phyloP scores from a whole-genome alignment of 2,797 vertebrate species.

The Cossypha polioptera region DNA sequence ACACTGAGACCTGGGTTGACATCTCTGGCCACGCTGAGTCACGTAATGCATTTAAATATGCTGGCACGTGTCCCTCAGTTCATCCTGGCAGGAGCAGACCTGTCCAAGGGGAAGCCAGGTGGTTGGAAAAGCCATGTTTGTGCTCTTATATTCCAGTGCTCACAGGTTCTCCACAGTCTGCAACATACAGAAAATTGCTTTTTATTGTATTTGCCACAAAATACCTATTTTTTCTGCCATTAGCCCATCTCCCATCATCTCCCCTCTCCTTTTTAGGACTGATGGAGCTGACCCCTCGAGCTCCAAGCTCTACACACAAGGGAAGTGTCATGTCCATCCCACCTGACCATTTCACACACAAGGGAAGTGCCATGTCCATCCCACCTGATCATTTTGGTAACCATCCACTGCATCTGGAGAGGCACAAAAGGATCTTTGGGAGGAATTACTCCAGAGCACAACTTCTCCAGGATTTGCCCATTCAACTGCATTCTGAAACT shows the following conservation, averaged over 20 bases:
- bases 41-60: accelerated
- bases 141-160: not conserved
- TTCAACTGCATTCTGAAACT: conserved; percentile 37
- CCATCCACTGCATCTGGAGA: not conserved
- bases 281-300: accelerated
- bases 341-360: accelerated
- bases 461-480: conserved; percentile 12
- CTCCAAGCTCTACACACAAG: not conserved
- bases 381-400: not conserved
- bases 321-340: accelerated
- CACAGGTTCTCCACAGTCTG: not conserved
- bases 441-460: not conserved
- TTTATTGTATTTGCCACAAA: not conserved
- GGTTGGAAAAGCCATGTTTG: not conserved
- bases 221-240: not conserved
- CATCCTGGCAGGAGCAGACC: not conserved
- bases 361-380: accelerated
- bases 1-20: not conserved
- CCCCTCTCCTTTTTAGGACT: not conserved
- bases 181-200: not conserved
- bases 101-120: not conserved
- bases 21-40: not conserved
- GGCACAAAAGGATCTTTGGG: not conserved
- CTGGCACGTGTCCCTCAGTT: accelerated
- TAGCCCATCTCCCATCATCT: not conserved